Percentiles rank a stretch among this genome's conserved stretches.
Conservation (phyloP, 2,113 vertebrate genomes). For the Holacanthus passer region DNA sequence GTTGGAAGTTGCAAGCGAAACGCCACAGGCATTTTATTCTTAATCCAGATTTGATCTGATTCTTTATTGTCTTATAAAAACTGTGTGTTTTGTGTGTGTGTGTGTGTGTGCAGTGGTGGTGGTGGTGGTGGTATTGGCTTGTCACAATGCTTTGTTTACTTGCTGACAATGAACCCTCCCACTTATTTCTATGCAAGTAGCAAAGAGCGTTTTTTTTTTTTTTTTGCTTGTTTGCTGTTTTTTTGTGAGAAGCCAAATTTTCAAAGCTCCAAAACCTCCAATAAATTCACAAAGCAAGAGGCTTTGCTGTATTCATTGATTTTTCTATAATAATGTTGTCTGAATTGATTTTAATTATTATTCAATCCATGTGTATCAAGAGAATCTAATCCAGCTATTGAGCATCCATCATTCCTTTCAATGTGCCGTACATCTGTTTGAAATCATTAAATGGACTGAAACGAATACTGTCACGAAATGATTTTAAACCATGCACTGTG, state of each 20-base stretch:
- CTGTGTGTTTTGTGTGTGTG: conserved; percentile 29
- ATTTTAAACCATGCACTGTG: conserved; percentile 41
- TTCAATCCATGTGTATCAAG: conserved; percentile 41
- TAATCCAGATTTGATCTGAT: conserved; percentile 74
- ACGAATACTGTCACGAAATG: conserved; percentile 45
- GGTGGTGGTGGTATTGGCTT: conserved; percentile 50
- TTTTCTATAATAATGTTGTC: conserved; percentile 49
- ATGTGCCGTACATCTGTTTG: conserved; percentile 33
- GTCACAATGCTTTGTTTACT: conserved; percentile 73
- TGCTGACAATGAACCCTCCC: conserved; percentile 72
- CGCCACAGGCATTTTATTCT: conserved; percentile 51
- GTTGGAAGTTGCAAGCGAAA: conserved; percentile 29
- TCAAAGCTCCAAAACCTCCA: conserved; percentile 46
- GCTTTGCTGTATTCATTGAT: conserved; percentile 43
- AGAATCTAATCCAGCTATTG: conserved; percentile 55
- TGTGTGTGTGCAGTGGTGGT: not conserved
- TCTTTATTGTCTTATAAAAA: conserved; percentile 61
- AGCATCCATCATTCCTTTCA: conserved; percentile 45
- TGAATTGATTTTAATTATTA: conserved; percentile 57
- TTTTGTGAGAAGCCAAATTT: conserved; percentile 42
- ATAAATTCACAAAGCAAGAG: conserved; percentile 15
- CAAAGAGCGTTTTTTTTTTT: conserved; percentile 36
- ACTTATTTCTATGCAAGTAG: conserved; percentile 56
- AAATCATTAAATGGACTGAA: conserved; percentile 54
- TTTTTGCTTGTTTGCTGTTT: too few species aligned